Conservation (phyloP, 2,888 invertebrate species). For the Drosophila mimetica region DNA sequence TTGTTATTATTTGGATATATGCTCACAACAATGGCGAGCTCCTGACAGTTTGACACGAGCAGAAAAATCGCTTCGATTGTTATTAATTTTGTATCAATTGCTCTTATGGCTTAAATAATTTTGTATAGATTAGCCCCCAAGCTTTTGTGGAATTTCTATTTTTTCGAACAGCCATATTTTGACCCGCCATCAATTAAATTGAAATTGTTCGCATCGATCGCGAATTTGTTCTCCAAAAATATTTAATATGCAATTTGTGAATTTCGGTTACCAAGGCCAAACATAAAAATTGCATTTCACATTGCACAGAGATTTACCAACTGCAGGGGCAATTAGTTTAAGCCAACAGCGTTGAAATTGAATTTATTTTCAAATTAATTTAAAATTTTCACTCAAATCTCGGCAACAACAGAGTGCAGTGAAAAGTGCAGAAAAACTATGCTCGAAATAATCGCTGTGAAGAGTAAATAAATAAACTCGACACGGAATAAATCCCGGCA, state of each 20-base stretch:
- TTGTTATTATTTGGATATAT: constrained; percentile 3
- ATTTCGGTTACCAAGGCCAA: neutral
- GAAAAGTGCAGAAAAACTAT: constrained; percentile 14
- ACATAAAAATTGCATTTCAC: constrained; percentile 26
- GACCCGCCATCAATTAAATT: constrained; percentile 39
- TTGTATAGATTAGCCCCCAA: constrained; percentile 25
- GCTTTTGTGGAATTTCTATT: constrained; percentile 16
- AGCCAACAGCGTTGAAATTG: constrained; percentile 52
- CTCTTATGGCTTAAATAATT: constrained; percentile 21
- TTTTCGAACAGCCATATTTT: neutral
- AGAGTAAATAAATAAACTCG: constrained; percentile 57
- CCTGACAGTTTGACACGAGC: constrained; percentile 4
- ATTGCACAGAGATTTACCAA: constrained; percentile 30
- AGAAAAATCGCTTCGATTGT: constrained; percentile 19
- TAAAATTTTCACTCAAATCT: constrained; percentile 57
- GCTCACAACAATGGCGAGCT: constrained; percentile 34
- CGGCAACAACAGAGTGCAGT: constrained; percentile 15
- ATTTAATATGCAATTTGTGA: constrained; percentile 57
- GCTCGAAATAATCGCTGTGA: constrained; percentile 31
- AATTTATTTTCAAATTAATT: constrained; percentile 60
- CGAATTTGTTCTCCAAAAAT: constrained; percentile 23
- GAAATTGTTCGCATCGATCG: constrained; percentile 18
- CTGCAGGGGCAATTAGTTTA: constrained; percentile 40
- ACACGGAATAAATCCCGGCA: constrained; percentile 42
- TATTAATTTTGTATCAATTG: constrained; percentile 40